Base-by-base conservation (phyloP, 2,888 invertebrate species). In the Xanthorhoe spadicearia region DNA sequence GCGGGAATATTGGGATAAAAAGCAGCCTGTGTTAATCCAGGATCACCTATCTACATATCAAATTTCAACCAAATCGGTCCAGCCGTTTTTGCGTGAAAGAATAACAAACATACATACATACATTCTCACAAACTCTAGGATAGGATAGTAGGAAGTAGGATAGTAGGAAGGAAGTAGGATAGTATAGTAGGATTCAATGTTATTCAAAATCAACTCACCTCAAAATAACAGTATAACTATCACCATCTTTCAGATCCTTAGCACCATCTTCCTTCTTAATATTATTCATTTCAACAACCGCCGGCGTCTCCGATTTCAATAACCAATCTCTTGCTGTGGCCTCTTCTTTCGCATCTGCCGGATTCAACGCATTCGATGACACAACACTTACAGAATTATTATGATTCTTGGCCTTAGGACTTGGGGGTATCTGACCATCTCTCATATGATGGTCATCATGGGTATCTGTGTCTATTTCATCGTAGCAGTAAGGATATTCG, bases 401-500 rank as follows among this genome's bases (percentile, higher is more conserved):
- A 46, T 89, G 87, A 32, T 94, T 93, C 63, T 89, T 87, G 4
- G 88, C 83, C 51, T 90, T 93, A 0, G 92, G 91, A 73, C 89
- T 91, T 0, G 92, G 86, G 0, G 92, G 92, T 17, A 89, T 81
- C 61, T 83, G 83, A 0, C 92, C 92, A 43, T 93, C 93, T 18
- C 93, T 83, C 77, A 94, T 86, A 70, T 94, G 93, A 53, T 95
- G 94, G 66, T 95, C 94, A 68, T 94, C 95, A 77, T 95, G 95
- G 0, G 95, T 95, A 66, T 96, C 96, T 23, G 95, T 95, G 10
- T 96, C 95, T 48, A 97, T 97, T 84, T 97, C 97, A 74, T 97
- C 97, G 73, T 97, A 97, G 79, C 97, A 97, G 82, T 97, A 97
- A 0, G 97, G 97, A 84, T 97, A 97, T 48, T 97, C 97, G n/a